Percentiles rank a stretch among this genome's conserved stretches.
Conservation (phyloP, 2,797 vertebrate species). For the Centroberyx gerrardi region DNA sequence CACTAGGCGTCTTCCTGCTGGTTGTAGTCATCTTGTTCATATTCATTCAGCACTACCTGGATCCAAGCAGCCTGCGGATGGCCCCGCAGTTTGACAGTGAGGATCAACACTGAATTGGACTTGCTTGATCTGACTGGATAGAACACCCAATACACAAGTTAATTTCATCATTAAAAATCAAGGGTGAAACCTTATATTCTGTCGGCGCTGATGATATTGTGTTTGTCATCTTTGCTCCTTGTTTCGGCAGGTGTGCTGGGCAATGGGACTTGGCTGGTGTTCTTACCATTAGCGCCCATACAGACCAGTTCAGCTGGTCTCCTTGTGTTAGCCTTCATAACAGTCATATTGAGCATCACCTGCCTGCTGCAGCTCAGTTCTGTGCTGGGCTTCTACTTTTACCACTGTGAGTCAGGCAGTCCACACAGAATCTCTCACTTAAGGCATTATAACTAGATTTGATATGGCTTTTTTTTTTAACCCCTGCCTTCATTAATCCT, state of each 20-base stretch:
- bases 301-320: constrained; percentile 75
- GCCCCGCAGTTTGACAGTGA: constrained; percentile 83
- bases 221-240: background rate
- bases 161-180: constrained; percentile 11
- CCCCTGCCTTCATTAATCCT: background rate
- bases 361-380: constrained; percentile 81
- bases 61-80: constrained; percentile 79
- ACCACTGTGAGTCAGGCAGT: constrained; percentile 81
- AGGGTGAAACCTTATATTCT: background rate
- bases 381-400: constrained; percentile 88
- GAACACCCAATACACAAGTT: background rate
- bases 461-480: background rate
- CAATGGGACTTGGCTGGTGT: constrained; percentile 85
- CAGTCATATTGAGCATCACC: constrained; percentile 72
- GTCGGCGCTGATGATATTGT: background rate
- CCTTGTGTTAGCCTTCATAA: constrained; percentile 73
- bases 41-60: constrained; percentile 83
- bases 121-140: background rate
- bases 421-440: background rate
- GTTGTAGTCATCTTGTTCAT: constrained; percentile 80
- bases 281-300: constrained; percentile 83
- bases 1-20: constrained; percentile 72
- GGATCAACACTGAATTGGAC: constrained; percentile 15
- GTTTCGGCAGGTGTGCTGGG: constrained; percentile 67
- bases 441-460: background rate